These are phyloP conservation scores for Stegostoma tigrinum DNA, from an alignment of 2,113 vertebrate species.

Conservation along the genomic window DNA sequence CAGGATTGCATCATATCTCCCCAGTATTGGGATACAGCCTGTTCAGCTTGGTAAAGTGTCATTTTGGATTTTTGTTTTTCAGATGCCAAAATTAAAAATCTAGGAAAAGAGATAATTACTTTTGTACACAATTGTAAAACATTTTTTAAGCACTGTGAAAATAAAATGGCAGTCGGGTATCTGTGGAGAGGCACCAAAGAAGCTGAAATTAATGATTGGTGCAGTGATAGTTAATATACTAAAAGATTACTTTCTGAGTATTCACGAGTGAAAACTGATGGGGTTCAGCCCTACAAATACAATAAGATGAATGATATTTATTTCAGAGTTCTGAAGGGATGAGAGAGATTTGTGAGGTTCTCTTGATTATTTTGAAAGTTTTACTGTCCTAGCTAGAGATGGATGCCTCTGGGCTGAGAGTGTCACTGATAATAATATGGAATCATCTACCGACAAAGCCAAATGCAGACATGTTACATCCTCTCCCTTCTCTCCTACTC, in stretches of 20 bases:
- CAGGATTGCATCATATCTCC: too few species aligned
- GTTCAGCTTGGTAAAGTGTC: too few species aligned
- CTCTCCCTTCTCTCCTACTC: not conserved
- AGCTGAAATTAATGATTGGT: not conserved
- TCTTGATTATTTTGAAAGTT: not conserved
- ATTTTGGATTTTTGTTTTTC: not conserved
- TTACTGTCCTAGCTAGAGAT: too few species aligned
- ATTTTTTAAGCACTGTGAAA: not conserved
- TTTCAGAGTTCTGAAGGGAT: not conserved
- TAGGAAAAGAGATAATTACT: not conserved
- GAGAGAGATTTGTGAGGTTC: not conserved
- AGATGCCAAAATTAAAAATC: not conserved
- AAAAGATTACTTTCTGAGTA: not conserved
- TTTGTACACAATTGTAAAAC: not conserved
- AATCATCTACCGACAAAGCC: not conserved
- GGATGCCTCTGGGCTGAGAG: not conserved
- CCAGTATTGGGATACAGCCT: too few species aligned
- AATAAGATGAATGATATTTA: not conserved
- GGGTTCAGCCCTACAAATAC: not conserved
- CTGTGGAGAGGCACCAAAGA: not conserved
- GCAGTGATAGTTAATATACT: not conserved
- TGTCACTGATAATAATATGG: not conserved
- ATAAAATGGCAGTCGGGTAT: not conserved
- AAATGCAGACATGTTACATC: not conserved
- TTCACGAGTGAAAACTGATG: not conserved